A percentile compares a stretch with the other conserved stretches of the same genome.
These are phyloP conservation scores for Mionectes olivaceus DNA, from an alignment of 2,797 vertebrate genomes.

Conservation along the genomic window DNA sequence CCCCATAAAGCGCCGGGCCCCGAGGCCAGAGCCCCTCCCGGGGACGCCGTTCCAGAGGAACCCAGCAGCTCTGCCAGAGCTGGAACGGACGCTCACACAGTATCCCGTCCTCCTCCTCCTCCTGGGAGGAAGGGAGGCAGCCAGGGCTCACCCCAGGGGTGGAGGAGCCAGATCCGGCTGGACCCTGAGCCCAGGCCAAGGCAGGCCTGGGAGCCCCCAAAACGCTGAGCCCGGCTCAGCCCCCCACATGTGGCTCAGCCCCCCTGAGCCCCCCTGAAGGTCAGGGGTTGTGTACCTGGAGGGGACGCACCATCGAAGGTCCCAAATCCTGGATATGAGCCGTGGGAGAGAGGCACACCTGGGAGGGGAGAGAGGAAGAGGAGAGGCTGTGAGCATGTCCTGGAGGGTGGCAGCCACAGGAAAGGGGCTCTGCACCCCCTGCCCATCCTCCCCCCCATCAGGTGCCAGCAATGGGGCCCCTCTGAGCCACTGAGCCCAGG, in stretches of 20 bases:
- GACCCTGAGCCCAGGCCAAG: neutral
- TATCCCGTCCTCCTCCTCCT: neutral
- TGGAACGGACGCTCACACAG: conserved; percentile 9
- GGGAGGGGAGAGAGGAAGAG: neutral
- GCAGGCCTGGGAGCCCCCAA: neutral
- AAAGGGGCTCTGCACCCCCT: neutral
- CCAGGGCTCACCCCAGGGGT: neutral
- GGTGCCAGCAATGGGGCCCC: neutral
- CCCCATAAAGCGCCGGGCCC: conserved; percentile 49
- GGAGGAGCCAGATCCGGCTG: neutral
- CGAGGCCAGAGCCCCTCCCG: conserved; percentile 60
- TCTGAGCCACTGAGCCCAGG: neutral
- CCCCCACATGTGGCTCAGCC: neutral
- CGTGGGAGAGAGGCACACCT: neutral
- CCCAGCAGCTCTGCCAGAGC: conserved; percentile 34
- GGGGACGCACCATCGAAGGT: rapidly evolving
- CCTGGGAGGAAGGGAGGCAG: neutral
- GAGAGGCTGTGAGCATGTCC: rapidly evolving
- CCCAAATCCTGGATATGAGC: rapidly evolving
- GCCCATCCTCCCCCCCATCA: neutral
- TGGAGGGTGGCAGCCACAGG: rapidly evolving
- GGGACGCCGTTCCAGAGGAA: conserved; percentile 39
- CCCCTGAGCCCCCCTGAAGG: rapidly evolving
- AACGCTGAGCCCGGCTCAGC: neutral
- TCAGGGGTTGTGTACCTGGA: neutral